Conservation (phyloP, 2,797 vertebrate genomes). For the Enteromius treurensis region DNA sequence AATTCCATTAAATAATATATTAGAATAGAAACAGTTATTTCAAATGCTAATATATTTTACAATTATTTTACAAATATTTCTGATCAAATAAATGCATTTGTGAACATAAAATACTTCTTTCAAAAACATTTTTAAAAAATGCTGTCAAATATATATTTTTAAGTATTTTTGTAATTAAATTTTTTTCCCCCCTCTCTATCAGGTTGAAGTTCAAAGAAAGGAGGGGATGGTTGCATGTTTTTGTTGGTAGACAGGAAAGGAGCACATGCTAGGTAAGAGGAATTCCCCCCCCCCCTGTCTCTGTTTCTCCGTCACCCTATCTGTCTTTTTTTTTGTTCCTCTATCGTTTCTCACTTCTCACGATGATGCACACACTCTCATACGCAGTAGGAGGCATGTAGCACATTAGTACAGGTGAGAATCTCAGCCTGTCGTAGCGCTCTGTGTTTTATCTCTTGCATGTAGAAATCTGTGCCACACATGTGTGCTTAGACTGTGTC, state of each 20-base stretch:
- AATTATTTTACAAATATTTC: not conserved
- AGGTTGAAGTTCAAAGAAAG: constrained; percentile 48
- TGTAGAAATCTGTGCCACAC: constrained; percentile 6
- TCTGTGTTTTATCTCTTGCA: constrained; percentile 2
- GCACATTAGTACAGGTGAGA: constrained; percentile 53
- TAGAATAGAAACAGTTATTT: not conserved
- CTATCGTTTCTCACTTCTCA: constrained; percentile 65
- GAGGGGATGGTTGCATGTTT: constrained; percentile 15
- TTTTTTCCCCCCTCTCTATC: constrained; percentile 1
- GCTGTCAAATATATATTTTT: no score
- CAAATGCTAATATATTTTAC: not conserved
- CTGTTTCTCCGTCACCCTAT: constrained; percentile 52
- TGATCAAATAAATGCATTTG: not conserved
- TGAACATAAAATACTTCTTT: not conserved
- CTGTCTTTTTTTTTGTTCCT: constrained; percentile 16
- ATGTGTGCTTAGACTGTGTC: constrained; percentile 34
- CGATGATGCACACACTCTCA: constrained; percentile 53
- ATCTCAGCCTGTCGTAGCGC: constrained; percentile 53
- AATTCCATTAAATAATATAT: not conserved
- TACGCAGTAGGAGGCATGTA: constrained; percentile 51
- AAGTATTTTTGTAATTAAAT: no score
- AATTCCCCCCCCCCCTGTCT: constrained; percentile 56
- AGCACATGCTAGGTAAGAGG: constrained; percentile 55
- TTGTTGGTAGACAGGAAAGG: constrained; percentile 13
- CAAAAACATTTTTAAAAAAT: not conserved